Evolutionary conservation across 2,888 invertebrate genomes (phyloP).

Genomic region (Tipula vernalis): DNA sequence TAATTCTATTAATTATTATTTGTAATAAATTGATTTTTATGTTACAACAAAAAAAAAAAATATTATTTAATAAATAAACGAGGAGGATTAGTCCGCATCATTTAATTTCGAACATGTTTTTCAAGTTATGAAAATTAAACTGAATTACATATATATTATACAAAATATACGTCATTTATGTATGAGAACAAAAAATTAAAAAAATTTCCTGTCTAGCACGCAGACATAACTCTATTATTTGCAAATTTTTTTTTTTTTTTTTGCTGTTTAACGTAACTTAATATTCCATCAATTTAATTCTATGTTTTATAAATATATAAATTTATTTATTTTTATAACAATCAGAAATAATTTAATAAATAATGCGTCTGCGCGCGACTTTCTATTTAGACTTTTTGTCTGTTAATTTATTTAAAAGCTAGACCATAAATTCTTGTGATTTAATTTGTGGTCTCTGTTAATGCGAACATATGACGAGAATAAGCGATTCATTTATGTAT

Average conservation of each 20-base stretch:
- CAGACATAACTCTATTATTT: neutral
- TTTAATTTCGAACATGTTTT: neutral
- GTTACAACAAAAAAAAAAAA: neutral
- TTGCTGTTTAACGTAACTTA: neutral
- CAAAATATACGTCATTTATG: too few relatives aligned
- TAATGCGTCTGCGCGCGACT: neutral
- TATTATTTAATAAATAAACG: neutral
- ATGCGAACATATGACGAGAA: neutral
- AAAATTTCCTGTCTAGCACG: neutral
- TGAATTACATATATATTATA: neutral
- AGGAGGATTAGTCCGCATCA: neutral
- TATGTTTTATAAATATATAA: neutral
- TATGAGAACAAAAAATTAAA: neutral
- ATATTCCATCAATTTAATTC: neutral
- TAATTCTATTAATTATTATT: neutral
- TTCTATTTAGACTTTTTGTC: neutral
- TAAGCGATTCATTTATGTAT: neutral
- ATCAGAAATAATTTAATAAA: neutral
- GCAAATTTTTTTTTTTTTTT: neutral
- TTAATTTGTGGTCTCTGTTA: neutral
- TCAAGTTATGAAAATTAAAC: neutral
- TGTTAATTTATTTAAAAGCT: neutral
- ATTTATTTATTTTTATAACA: neutral
- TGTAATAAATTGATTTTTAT: neutral
- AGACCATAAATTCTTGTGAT: neutral